Percentiles rank a stretch among this genome's conserved stretches.
Conservation (phyloP, 2,797 vertebrate genomes). For the Anolis apletophallus region DNA sequence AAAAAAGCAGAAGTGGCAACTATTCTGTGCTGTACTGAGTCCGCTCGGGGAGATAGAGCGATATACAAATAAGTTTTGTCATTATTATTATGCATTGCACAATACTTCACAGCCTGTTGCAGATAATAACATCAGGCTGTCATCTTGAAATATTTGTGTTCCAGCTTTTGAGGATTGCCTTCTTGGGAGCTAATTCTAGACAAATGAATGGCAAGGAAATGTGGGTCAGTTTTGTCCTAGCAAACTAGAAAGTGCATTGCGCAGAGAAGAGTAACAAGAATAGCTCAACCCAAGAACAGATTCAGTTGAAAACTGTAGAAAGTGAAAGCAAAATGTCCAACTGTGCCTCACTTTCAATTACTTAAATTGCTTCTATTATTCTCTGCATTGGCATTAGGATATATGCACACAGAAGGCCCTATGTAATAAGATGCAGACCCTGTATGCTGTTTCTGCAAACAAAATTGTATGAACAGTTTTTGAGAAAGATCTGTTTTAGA, state of each 20-base stretch:
- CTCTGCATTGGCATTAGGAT: neutral
- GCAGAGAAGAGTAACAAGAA: neutral
- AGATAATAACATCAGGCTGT: neutral
- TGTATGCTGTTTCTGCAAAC: neutral
- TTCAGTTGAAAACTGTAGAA: neutral
- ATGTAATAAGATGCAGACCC: neutral
- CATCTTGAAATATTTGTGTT: neutral
- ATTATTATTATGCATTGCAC: too few relatives aligned
- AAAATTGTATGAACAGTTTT: neutral
- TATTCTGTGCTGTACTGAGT: too few relatives aligned
- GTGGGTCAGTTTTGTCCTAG: neutral
- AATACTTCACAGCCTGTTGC: neutral
- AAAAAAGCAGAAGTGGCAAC: neutral
- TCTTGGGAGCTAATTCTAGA: constrained; percentile 2
- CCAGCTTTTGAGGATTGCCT: neutral
- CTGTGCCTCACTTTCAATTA: neutral
- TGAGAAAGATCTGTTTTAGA: too few relatives aligned
- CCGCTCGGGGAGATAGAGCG: too few relatives aligned
- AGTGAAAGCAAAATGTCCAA: neutral
- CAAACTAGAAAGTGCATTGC: neutral
- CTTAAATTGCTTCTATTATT: neutral
- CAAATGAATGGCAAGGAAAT: neutral
- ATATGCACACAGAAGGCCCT: neutral
- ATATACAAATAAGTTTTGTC: too few relatives aligned
- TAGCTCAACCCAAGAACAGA: neutral